Evolutionary conservation across 2,888 invertebrate genomes (phyloP).

Genomic region (Tipula lateralis): DNA sequence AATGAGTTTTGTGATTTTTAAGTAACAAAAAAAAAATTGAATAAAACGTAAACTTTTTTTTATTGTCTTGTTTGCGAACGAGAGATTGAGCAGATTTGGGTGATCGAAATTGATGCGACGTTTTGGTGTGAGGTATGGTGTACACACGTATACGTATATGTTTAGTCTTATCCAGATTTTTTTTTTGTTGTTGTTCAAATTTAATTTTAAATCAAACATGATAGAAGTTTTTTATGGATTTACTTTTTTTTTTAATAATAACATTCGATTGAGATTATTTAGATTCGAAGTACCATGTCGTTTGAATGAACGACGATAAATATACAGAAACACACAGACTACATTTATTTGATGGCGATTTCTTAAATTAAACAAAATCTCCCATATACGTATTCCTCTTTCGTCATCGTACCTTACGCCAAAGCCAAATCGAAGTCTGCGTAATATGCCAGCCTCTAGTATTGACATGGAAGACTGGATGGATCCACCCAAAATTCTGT

Average conservation of each 20-base stretch:
- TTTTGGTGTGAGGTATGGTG: background rate
- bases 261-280: slow-evolving; percentile 24
- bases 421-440: too few relatives aligned
- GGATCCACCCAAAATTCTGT: too few relatives aligned
- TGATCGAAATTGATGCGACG: slow-evolving; percentile 19
- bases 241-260: background rate
- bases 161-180: background rate
- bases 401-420: too few relatives aligned
- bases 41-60: slow-evolving; percentile 1
- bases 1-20: slow-evolving; percentile 13
- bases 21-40: background rate
- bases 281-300: background rate
- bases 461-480: too few relatives aligned
- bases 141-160: background rate
- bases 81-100: background rate
- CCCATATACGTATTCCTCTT: too few relatives aligned
- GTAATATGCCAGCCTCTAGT: too few relatives aligned
- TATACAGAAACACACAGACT: background rate
- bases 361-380: too few relatives aligned
- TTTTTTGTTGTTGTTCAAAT: background rate
- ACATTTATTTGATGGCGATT: too few relatives aligned
- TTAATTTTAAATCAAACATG: slow-evolving; percentile 24
- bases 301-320: background rate
- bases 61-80: slow-evolving; percentile 1
- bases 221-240: slow-evolving; percentile 15